These are phyloP conservation scores for Aldabrachelys gigantea DNA, from an alignment of 2,113 vertebrate species.

Conservation along the genomic window DNA sequence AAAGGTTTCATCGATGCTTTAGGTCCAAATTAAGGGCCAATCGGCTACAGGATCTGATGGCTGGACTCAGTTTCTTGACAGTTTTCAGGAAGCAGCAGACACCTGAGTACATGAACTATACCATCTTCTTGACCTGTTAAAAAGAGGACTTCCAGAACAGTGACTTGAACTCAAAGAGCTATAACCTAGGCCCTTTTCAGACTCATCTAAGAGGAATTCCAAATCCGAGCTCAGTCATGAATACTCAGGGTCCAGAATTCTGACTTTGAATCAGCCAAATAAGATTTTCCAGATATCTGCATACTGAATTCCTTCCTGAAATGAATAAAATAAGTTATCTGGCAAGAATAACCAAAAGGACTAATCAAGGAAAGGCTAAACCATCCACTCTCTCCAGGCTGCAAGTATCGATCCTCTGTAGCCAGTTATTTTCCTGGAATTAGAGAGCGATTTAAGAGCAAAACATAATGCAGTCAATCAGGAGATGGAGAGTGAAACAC, in stretches of 20 bases:
- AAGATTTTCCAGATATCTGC: neutral
- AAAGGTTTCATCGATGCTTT: neutral
- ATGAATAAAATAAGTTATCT: neutral
- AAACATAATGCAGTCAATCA: neutral
- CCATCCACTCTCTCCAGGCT: neutral
- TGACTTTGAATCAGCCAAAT: conserved; percentile 21
- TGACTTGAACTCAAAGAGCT: neutral
- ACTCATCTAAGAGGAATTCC: conserved; percentile 59
- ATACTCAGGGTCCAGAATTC: conserved; percentile 54
- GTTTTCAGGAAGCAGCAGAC: conserved; percentile 47
- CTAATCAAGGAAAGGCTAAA: neutral
- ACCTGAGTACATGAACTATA: conserved; percentile 53
- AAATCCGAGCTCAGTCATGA: conserved; percentile 64
- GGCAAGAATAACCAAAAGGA: neutral
- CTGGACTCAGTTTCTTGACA: conserved; percentile 47
- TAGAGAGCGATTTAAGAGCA: neutral
- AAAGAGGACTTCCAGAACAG: neutral
- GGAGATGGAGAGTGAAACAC: neutral
- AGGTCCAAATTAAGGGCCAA: neutral
- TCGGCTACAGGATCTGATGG: neutral
- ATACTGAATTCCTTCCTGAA: neutral
- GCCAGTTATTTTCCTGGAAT: neutral
- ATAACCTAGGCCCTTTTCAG: neutral
- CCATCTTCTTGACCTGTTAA: conserved; percentile 51
- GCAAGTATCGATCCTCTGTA: neutral